These are phyloP conservation scores for Rhopalosiphum maidis DNA, from an alignment of 1,140 invertebrate genomes.

Conservation along the genomic window DNA sequence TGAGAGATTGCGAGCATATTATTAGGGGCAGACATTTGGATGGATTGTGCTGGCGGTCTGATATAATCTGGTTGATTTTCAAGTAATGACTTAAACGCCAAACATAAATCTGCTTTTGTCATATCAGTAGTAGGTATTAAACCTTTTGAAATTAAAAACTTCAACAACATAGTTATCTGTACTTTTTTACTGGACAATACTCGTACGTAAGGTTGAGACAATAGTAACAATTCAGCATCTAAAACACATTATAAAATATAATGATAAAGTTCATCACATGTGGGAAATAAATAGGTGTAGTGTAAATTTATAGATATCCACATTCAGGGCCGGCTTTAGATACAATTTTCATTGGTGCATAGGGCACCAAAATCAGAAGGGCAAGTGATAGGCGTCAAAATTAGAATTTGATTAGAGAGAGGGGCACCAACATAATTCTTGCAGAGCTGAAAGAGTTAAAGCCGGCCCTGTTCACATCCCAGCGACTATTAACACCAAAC, in stretches of 20 bases:
- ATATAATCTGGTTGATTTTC: constrained; percentile 40
- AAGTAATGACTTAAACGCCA: constrained; percentile 17
- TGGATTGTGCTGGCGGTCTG: not conserved
- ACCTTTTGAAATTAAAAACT: constrained; percentile 41
- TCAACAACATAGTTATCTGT: not conserved
- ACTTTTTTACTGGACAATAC: constrained; percentile 27
- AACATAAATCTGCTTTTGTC: not conserved
- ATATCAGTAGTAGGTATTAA: not conserved
- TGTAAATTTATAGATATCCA: not conserved
- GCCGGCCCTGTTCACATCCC: too few relatives aligned
- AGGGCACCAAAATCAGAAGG: too few relatives aligned
- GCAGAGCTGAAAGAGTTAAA: too few relatives aligned
- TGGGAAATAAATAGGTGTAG: not conserved
- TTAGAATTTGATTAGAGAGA: too few relatives aligned
- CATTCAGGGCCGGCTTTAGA: too few relatives aligned
- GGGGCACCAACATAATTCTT: too few relatives aligned
- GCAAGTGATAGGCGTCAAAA: too few relatives aligned
- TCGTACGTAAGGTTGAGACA: not conserved
- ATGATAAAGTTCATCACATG: not conserved
- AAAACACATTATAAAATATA: not conserved
- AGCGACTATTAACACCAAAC: too few relatives aligned
- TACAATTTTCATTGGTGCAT: too few relatives aligned
- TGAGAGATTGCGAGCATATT: not conserved
- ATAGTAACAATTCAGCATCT: constrained; percentile 36
- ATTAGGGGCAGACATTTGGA: not conserved